Conservation (phyloP, 1,140 invertebrate species). For the Heliconius congener region DNA sequence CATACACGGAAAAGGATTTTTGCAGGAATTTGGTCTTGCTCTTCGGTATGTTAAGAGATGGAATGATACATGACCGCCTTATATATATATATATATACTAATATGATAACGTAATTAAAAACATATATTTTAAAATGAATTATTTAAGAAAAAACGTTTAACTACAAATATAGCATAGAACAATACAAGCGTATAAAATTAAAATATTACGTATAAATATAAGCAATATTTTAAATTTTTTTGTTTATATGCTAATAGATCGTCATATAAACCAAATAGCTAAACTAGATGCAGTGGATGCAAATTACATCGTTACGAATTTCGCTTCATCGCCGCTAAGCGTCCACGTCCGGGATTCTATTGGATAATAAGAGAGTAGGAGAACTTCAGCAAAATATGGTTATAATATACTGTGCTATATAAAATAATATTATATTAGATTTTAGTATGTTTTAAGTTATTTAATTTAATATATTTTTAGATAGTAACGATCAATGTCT, state of each 20-base stretch:
- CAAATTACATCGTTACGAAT: conserved; percentile 7
- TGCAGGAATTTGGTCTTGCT: too few relatives aligned
- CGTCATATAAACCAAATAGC: background rate
- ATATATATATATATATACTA: too few relatives aligned
- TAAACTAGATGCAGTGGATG: background rate
- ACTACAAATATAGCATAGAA: background rate
- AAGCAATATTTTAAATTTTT: background rate
- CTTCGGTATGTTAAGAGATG: too few relatives aligned
- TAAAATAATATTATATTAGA: too few relatives aligned
- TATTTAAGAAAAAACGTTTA: background rate
- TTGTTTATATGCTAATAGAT: background rate
- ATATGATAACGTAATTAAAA: too few relatives aligned
- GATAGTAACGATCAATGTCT: too few relatives aligned
- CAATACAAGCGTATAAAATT: background rate
- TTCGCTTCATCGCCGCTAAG: background rate
- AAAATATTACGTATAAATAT: background rate
- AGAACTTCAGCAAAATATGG: background rate
- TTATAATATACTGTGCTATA: background rate
- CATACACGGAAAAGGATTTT: too few relatives aligned
- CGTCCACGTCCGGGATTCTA: conserved; percentile 9
- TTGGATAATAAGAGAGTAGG: background rate
- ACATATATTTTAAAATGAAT: too few relatives aligned
- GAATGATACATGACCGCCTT: too few relatives aligned
- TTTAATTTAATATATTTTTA: too few relatives aligned
- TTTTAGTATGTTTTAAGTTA: too few relatives aligned